Evolutionary conservation across 2,797 vertebrate species (phyloP).

Genomic region (Amniataba percoides): DNA sequence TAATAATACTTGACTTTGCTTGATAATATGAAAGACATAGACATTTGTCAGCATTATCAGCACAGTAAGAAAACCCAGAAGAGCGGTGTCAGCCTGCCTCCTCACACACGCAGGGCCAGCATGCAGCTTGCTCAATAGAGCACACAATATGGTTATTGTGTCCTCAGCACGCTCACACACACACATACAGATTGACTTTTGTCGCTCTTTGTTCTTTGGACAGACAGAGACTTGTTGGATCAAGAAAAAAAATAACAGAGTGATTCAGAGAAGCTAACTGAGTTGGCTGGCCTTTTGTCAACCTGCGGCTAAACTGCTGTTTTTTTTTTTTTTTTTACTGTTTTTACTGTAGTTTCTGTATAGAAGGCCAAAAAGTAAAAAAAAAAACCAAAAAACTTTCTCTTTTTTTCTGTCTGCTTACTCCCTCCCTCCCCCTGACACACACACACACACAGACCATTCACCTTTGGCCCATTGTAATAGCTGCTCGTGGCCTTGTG

Average conservation of each 20-base stretch:
- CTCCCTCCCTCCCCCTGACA: background rate
- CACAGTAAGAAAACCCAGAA: constrained; percentile 1
- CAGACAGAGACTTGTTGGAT: constrained; percentile 63
- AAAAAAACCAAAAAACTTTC: background rate
- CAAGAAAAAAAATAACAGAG: constrained; percentile 53
- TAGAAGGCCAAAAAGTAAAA: background rate
- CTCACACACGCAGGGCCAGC: constrained; percentile 22
- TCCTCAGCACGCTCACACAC: constrained; percentile 23
- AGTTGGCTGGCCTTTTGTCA: constrained; percentile 23
- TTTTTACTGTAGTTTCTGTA: constrained; percentile 16
- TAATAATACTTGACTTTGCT: constrained; percentile 6
- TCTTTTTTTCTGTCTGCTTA: background rate
- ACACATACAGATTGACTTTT: constrained; percentile 53
- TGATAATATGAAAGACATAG: constrained; percentile 14
- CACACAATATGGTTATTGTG: constrained; percentile 68
- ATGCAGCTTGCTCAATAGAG: constrained; percentile 31
- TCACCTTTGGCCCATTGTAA: constrained; percentile 74
- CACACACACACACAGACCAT: constrained; percentile 24
- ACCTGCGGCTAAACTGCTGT: background rate
- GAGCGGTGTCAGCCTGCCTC: constrained; percentile 11
- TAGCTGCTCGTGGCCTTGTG: constrained; percentile 60
- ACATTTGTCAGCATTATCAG: constrained; percentile 8
- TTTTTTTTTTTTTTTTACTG: too few species aligned
- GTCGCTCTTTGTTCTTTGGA: constrained; percentile 56
- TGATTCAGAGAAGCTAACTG: constrained; percentile 47